Evolutionary conservation across 1,140 invertebrate species (phyloP).

Genomic region (Notospermus geniculatus): DNA sequence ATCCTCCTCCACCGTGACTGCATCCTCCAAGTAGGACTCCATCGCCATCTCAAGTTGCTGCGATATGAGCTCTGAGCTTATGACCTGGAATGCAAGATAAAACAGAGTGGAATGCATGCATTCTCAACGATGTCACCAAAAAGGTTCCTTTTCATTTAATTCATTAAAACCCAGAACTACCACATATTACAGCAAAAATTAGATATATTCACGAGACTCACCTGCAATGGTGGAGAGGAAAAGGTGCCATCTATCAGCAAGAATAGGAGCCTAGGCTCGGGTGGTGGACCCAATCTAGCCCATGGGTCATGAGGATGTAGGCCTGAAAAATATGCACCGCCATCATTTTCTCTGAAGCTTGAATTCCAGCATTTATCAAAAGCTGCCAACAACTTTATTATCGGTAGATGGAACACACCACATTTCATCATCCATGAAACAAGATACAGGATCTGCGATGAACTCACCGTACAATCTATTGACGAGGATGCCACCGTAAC

Average conservation of each 20-base stretch:
- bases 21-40: constrained; percentile 34
- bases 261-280: constrained; percentile 40
- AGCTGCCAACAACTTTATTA: no score
- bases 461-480: constrained; percentile 23
- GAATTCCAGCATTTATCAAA: no score
- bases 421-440: not conserved
- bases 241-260: constrained; percentile 33
- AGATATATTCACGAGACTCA: no score
- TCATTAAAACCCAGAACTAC: no score
- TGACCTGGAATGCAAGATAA: no score
- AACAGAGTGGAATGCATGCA: no score
- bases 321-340: constrained; percentile 24
- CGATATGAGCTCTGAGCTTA: constrained; percentile 30
- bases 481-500: constrained; percentile 23
- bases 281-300: constrained; percentile 29
- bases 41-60: constrained; percentile 36
- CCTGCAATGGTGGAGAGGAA: constrained; percentile 47
- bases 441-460: not conserved
- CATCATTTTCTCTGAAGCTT: no score
- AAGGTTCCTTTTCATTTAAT: no score
- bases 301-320: constrained; percentile 38
- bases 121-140: no score
- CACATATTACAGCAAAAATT: no score
- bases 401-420: no score
- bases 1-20: constrained; percentile 31